phyloP scores from a whole-genome alignment of 2,797 vertebrate genomes.

The Tachyglossus aculeatus region DNA sequence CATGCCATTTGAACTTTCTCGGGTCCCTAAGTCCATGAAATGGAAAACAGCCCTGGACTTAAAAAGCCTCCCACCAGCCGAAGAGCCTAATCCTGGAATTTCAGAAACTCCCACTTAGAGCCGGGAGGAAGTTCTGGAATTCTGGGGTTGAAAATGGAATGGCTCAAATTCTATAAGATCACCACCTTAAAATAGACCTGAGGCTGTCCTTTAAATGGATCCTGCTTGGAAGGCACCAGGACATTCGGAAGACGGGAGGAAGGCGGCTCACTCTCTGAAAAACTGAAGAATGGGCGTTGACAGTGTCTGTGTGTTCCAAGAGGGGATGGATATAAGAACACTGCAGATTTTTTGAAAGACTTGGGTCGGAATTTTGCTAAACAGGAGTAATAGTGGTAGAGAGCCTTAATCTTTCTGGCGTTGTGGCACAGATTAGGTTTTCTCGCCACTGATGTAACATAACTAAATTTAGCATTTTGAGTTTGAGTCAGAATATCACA shows the following conservation, averaged over 20 bases:
- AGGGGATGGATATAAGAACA: not conserved
- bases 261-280: not conserved
- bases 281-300: constrained; percentile 6
- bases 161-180: not conserved
- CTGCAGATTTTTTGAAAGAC: not conserved
- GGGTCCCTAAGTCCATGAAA: not conserved
- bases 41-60: not conserved
- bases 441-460: too few species aligned
- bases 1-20: constrained; percentile 1
- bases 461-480: too few species aligned
- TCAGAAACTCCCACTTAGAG: not conserved
- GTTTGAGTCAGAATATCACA: too few species aligned
- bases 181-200: not conserved
- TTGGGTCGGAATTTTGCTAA: too few species aligned
- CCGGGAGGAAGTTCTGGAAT: not conserved
- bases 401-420: too few species aligned
- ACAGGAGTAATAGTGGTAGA: too few species aligned
- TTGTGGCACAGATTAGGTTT: too few species aligned
- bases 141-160: not conserved
- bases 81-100: constrained; percentile 21
- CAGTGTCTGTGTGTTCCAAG: constrained; percentile 21
- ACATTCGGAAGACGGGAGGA: not conserved
- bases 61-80: too few species aligned
- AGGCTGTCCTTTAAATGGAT: not conserved
- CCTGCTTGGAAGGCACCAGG: not conserved